Evolutionary conservation across 2,888 invertebrate species (phyloP).

Genomic region (Agrotis clavis): DNA sequence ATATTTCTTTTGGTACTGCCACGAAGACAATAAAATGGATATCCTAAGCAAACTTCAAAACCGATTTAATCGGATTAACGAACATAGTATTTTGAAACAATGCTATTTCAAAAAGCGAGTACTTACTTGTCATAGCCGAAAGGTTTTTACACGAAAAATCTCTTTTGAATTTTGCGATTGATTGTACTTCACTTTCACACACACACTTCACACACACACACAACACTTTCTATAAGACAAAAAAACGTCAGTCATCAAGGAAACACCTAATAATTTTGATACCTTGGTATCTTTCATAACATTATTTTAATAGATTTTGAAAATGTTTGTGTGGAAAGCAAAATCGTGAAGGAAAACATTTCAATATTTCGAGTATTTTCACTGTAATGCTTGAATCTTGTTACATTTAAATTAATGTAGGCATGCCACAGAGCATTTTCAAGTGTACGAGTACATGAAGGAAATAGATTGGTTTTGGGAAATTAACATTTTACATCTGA

Average conservation of each 20-base stretch:
- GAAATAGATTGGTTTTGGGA: not conserved
- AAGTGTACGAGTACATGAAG: not conserved
- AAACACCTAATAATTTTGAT: not conserved
- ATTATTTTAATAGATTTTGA: not conserved
- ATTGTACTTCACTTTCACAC: no score
- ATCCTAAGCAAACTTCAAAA: no score
- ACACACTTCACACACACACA: no score
- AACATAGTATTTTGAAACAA: no score
- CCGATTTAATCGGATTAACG: no score
- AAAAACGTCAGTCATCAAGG: not conserved
- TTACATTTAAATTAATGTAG: not conserved
- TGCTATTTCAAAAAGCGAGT: no score
- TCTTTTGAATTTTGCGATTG: no score
- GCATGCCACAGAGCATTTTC: not conserved
- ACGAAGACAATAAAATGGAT: no score
- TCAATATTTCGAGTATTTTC: not conserved
- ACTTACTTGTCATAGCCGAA: no score
- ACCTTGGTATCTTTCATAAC: not conserved
- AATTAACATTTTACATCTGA: not conserved
- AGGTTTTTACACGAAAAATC: no score
- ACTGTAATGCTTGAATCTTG: not conserved
- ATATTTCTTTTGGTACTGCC: no score
- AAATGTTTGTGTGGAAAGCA: not conserved
- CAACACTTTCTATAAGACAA: not conserved
- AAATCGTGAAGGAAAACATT: not conserved